A percentile compares a stretch with the other conserved stretches of the same genome.
These are phyloP conservation scores for Platanista minor DNA, from an alignment of 2,113 vertebrate species.

Conservation along the genomic window DNA sequence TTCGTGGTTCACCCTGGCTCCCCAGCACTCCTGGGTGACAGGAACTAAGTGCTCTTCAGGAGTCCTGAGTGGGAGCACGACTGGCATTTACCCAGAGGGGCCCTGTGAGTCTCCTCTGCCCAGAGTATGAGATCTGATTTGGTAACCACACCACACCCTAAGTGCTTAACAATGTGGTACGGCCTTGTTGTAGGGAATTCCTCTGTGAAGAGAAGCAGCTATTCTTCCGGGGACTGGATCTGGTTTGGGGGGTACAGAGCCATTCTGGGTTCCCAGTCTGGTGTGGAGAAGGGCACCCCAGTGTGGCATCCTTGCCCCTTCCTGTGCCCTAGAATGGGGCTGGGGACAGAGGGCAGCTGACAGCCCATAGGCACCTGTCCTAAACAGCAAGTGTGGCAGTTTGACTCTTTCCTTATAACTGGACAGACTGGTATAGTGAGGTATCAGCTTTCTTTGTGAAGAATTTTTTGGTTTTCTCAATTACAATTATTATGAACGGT, in stretches of 20 bases:
- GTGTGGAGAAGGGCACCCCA: background rate
- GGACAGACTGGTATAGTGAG: constrained; percentile 20
- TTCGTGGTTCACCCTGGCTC: background rate
- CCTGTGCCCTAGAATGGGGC: background rate
- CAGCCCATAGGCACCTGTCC: background rate
- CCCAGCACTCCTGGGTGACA: background rate
- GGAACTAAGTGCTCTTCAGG: background rate
- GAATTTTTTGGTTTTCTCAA: background rate
- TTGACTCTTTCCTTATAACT: background rate
- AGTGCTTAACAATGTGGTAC: background rate
- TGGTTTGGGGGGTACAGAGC: background rate
- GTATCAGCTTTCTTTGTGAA: constrained; percentile 36
- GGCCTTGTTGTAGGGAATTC: background rate
- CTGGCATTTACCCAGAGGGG: background rate
- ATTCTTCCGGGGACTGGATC: background rate
- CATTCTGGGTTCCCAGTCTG: background rate
- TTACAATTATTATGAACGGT: background rate
- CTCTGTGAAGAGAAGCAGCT: background rate
- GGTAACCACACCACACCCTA: background rate
- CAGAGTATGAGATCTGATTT: background rate
- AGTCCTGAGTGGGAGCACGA: background rate
- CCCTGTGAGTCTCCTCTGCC: background rate
- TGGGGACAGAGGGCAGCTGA: background rate
- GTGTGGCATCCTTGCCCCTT: background rate
- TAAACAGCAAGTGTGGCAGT: background rate